Evolutionary conservation across 1,140 invertebrate species (phyloP).

Genomic region (Polypedilum vanderplanki): DNA sequence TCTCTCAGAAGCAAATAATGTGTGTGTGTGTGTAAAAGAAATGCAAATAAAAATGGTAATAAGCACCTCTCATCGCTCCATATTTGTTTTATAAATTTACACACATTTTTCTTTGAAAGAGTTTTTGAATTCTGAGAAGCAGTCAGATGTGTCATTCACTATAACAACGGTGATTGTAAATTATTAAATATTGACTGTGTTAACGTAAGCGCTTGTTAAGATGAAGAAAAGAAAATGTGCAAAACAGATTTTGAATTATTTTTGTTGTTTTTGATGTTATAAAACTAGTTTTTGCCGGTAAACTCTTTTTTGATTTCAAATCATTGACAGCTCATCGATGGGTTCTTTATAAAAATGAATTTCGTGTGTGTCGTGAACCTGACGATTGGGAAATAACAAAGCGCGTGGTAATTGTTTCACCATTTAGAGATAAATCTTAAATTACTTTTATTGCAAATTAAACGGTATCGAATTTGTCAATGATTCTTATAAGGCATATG

Average conservation of each 20-base stretch:
- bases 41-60: background rate
- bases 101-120: background rate
- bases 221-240: too few relatives aligned
- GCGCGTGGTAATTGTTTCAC: too few relatives aligned
- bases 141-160: background rate
- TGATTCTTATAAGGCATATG: too few relatives aligned
- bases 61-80: conserved; percentile 15
- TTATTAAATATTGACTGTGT: background rate
- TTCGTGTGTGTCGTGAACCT: background rate
- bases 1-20: too few relatives aligned
- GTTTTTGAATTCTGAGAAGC: background rate
- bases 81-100: background rate
- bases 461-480: too few relatives aligned
- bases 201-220: too few relatives aligned
- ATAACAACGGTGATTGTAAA: background rate
- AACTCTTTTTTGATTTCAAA: background rate
- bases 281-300: too few relatives aligned
- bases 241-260: too few relatives aligned
- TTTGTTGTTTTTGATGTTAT: too few relatives aligned
- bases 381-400: background rate
- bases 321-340: background rate
- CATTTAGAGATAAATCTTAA: too few relatives aligned
- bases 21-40: too few relatives aligned
- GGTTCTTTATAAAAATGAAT: background rate
- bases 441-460: too few relatives aligned